Evolutionary conservation across 1,140 invertebrate genomes (phyloP).

Genomic region (Danaus plexippus): DNA sequence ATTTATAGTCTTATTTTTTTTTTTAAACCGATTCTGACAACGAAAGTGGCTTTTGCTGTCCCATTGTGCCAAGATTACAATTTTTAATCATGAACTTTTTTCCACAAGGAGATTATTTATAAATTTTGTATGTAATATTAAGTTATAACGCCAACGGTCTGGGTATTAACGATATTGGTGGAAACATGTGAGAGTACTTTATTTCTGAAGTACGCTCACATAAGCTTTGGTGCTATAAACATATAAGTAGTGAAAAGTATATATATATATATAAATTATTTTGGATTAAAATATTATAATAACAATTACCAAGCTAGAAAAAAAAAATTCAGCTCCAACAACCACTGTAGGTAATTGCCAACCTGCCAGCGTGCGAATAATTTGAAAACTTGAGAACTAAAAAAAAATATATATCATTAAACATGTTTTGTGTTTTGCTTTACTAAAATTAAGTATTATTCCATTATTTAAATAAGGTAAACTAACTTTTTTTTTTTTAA

Average conservation of each 20-base stretch:
- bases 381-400: too few species aligned
- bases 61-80: slow-evolving; percentile 49
- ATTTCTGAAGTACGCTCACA: slow-evolving; percentile 42
- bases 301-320: too few species aligned
- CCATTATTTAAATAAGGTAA: slow-evolving; percentile 60
- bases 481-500: too few species aligned
- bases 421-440: slow-evolving; percentile 38
- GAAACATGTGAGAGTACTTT: slow-evolving; percentile 47
- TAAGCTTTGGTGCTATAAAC: slow-evolving; percentile 58
- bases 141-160: slow-evolving; percentile 23
- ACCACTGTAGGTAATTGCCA: too few species aligned
- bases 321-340: too few species aligned
- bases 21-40: slow-evolving; percentile 51
- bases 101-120: slow-evolving; percentile 32
- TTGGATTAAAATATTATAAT: slow-evolving; percentile 6
- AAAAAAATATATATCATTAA: too few species aligned
- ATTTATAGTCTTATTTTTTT: slow-evolving; percentile 60
- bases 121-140: slow-evolving; percentile 9
- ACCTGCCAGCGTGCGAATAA: too few species aligned
- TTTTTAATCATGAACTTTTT: slow-evolving; percentile 24
- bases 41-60: slow-evolving; percentile 46
- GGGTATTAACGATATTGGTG: slow-evolving; percentile 28
- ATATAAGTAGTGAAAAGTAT: slow-evolving; percentile 21
- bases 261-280: slow-evolving; percentile 9
- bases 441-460: slow-evolving; percentile 64